A percentile compares a stretch with the other conserved stretches of the same genome.
Evolutionary conservation across 1,140 invertebrate genomes (phyloP).

Genomic region (Matsumurasca onukii): DNA sequence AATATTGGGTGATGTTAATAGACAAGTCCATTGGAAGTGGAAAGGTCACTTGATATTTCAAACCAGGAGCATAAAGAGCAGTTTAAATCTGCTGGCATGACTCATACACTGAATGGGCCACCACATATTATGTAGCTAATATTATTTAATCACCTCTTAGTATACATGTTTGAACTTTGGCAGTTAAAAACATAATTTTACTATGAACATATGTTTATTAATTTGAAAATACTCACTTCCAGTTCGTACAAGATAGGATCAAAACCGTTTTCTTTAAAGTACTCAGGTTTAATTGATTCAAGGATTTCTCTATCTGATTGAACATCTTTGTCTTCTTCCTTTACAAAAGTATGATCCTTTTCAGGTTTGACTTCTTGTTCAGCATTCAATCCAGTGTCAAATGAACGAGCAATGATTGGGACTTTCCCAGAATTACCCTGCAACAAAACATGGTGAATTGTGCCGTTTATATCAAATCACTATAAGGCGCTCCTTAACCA

Average conservation of each 20-base stretch:
- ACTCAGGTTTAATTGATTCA: conserved; percentile 39
- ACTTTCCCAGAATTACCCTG: conserved; percentile 25
- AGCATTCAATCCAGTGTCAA: background rate
- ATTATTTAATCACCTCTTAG: background rate
- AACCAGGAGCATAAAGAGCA: background rate
- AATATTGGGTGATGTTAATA: too few relatives aligned
- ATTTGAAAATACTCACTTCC: conserved; percentile 34
- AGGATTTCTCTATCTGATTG: conserved; percentile 41
- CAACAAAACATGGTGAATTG: background rate
- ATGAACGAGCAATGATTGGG: conserved; percentile 10
- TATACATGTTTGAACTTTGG: background rate
- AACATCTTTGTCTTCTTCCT: conserved; percentile 21
- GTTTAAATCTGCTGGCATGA: background rate
- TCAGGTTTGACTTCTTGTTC: background rate
- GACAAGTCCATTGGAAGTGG: too few relatives aligned
- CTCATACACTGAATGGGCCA: background rate
- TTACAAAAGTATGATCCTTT: background rate
- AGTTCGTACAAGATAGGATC: conserved; percentile 40
- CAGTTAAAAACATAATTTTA: background rate
- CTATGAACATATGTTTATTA: background rate
- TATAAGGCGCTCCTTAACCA: too few relatives aligned
- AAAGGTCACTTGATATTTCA: too few relatives aligned
- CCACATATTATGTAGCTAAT: background rate
- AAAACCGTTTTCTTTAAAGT: conserved; percentile 38
- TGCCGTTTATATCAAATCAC: background rate